Evolutionary conservation across 2,113 vertebrate species (phyloP).

Genomic region (Phaetusa simplex): DNA sequence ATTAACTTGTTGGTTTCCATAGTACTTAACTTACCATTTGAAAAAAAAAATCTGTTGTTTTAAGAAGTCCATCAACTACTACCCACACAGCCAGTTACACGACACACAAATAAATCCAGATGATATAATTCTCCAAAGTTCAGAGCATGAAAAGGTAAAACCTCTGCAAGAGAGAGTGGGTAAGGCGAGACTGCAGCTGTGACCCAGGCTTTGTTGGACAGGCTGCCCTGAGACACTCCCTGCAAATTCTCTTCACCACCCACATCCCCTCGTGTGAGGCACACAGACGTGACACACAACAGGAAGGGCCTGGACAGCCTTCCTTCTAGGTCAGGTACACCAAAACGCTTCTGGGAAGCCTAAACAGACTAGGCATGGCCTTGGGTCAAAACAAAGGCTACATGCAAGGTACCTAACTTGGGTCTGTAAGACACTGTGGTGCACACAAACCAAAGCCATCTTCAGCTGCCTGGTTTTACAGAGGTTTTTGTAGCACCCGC

Average conservation of each 20-base stretch:
- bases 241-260: background rate
- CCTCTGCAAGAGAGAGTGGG: background rate
- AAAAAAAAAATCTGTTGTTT: background rate
- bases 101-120: background rate
- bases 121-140: background rate
- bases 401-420: accelerated
- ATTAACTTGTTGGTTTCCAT: background rate
- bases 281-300: background rate
- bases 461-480: background rate
- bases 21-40: background rate
- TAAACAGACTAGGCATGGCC: background rate
- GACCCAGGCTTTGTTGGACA: background rate
- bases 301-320: background rate
- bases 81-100: background rate
- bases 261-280: background rate
- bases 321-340: background rate
- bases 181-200: background rate
- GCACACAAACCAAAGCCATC: background rate
- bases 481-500: background rate
- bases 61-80: background rate
- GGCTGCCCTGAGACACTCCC: background rate
- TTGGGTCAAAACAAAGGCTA: background rate
- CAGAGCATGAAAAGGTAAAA: background rate
- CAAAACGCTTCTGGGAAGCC: background rate
- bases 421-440: accelerated